Percentiles rank a stretch among this genome's conserved stretches.
Conservation (phyloP, 2,888 invertebrate genomes). For the Tinea semifulvella region DNA sequence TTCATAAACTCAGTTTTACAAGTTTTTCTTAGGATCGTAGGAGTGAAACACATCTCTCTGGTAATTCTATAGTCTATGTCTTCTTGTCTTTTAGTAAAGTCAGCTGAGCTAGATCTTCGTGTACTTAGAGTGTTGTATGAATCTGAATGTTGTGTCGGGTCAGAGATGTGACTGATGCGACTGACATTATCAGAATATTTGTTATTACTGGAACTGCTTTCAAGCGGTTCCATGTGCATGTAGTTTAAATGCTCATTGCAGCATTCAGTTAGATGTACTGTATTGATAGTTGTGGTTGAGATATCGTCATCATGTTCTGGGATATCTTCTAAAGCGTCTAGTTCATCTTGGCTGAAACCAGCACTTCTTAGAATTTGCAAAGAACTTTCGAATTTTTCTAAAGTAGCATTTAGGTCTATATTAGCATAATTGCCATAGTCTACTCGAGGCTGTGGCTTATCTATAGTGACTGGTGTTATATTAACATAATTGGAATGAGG, state of each 20-base stretch:
- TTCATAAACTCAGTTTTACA: slow-evolving; percentile 47
- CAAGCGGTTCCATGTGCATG: slow-evolving; percentile 50
- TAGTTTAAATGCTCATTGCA: slow-evolving; percentile 48
- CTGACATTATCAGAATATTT: slow-evolving; percentile 62
- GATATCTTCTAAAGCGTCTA: slow-evolving; percentile 57
- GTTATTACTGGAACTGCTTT: slow-evolving; percentile 47
- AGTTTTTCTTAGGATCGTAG: slow-evolving; percentile 49
- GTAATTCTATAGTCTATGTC: slow-evolving; percentile 46
- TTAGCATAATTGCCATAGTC: slow-evolving; percentile 73
- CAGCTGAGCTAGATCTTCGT: slow-evolving; percentile 70
- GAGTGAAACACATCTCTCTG: slow-evolving; percentile 47
- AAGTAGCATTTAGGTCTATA: slow-evolving; percentile 78
- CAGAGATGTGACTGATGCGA: slow-evolving; percentile 61
- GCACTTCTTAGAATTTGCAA: slow-evolving; percentile 71
- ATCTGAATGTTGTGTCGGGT: slow-evolving; percentile 53
- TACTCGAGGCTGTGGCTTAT: slow-evolving; percentile 35
- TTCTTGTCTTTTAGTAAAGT: slow-evolving; percentile 67
- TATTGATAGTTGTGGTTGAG: slow-evolving; percentile 46
- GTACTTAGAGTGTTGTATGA: slow-evolving; percentile 50
- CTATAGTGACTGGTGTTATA: slow-evolving; percentile 40
- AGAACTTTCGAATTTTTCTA: slow-evolving; percentile 82
- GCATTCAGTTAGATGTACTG: slow-evolving; percentile 43
- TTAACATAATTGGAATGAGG: slow-evolving; percentile 61
- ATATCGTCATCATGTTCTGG: slow-evolving; percentile 51
- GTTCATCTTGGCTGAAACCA: slow-evolving; percentile 65